These are phyloP conservation scores for Teleopsis dalmanni DNA, from an alignment of 1,140 invertebrate genomes.

Conservation along the genomic window DNA sequence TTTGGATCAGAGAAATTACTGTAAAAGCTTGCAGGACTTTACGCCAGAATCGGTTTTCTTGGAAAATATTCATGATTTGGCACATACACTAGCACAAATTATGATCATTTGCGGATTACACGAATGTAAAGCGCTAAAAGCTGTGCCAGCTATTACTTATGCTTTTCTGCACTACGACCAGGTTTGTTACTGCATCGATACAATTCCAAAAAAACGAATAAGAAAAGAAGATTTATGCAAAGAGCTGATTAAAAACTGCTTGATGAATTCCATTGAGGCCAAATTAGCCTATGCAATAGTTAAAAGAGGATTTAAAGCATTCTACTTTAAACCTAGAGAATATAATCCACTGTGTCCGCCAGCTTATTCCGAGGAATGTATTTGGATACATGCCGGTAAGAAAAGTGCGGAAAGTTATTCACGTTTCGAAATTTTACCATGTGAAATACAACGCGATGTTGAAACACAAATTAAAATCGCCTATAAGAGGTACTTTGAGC, in stretches of 20 bases:
- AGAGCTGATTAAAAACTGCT: conserved; percentile 35
- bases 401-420: conserved; percentile 35
- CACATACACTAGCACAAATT: conserved; percentile 31
- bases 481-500: conserved; percentile 38
- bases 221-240: conserved; percentile 39
- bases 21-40: conserved; percentile 33
- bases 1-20: conserved; percentile 33
- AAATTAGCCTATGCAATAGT: conserved; percentile 36
- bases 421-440: conserved; percentile 33
- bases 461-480: conserved; percentile 38
- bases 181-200: conserved; percentile 37
- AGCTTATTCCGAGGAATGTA: conserved; percentile 34
- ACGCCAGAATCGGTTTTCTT: conserved; percentile 39
- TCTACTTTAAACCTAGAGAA: conserved; percentile 28
- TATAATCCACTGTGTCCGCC: conserved; percentile 24
- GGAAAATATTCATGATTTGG: conserved; percentile 35
- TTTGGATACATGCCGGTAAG: conserved; percentile 36
- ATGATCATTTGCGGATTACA: conserved; percentile 41
- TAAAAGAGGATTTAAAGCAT: conserved; percentile 38
- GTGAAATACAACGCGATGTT: conserved; percentile 27
- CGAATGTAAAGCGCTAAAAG: conserved; percentile 38
- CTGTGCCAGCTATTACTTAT: conserved; percentile 34
- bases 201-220: conserved; percentile 32
- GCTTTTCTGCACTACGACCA: conserved; percentile 40
- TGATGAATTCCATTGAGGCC: conserved; percentile 40